These are phyloP conservation scores for Kuschelorhynchus macadamiae DNA, from an alignment of 2,888 invertebrate species.

Conservation along the genomic window DNA sequence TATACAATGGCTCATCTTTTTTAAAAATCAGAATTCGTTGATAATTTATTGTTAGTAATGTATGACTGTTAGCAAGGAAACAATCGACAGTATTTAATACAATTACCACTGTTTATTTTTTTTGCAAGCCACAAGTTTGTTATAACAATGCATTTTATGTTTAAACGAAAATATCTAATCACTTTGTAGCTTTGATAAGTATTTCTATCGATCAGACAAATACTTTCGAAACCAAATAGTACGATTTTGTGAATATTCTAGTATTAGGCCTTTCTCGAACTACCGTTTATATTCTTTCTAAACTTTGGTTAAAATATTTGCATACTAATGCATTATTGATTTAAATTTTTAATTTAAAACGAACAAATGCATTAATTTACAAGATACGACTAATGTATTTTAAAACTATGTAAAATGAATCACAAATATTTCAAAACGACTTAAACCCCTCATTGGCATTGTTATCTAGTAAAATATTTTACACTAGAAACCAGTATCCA, in stretches of 20 bases:
- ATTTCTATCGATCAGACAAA: background rate
- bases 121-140: conserved; percentile 33
- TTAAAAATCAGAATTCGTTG: conserved; percentile 5
- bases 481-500: too few relatives aligned
- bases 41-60: conserved; percentile 51
- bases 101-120: conserved; percentile 22
- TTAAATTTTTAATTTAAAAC: conserved; percentile 1
- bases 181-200: conserved; percentile 7
- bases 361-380: conserved; percentile 29
- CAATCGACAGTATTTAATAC: conserved; percentile 16
- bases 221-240: background rate
- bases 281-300: conserved; percentile 17
- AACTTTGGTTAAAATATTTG: conserved; percentile 34
- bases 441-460: too few relatives aligned
- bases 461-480: too few relatives aligned
- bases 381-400: conserved; percentile 20
- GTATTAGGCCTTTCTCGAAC: conserved; percentile 38
- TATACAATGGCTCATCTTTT: conserved; percentile 46
- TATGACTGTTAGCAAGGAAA: conserved; percentile 52
- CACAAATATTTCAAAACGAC: too few relatives aligned
- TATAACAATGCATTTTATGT: conserved; percentile 30
- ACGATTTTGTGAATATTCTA: background rate
- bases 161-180: conserved; percentile 1
- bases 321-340: conserved; percentile 26
- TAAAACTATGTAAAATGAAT: too few relatives aligned